Conservation (phyloP, 2,797 vertebrate species). For the Phalanger gymnotis region DNA sequence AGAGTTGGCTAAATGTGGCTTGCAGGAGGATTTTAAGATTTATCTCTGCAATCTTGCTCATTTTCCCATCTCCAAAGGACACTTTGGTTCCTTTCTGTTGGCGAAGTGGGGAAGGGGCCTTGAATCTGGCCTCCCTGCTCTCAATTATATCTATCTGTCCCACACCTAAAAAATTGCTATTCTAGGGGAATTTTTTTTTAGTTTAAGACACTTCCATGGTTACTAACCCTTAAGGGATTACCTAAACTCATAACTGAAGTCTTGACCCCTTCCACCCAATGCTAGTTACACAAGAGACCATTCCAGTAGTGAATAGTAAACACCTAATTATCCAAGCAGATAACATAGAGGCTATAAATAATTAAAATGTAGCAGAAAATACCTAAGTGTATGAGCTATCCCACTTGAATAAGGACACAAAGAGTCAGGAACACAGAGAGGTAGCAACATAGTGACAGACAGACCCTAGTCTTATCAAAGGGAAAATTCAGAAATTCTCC, state of each 20-base stretch:
- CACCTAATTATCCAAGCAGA: neutral
- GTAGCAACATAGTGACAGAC: neutral
- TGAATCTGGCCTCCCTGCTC: neutral
- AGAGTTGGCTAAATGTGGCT: neutral
- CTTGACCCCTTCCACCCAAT: neutral
- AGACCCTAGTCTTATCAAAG: neutral
- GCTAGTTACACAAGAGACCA: neutral
- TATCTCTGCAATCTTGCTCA: neutral
- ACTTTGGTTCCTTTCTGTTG: neutral
- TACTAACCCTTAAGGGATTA: neutral
- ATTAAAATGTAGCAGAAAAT: neutral
- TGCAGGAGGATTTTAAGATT: neutral
- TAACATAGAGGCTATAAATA: neutral
- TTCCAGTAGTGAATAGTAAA: neutral
- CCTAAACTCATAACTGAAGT: neutral
- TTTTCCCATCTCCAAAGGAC: neutral
- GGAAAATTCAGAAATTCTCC: neutral
- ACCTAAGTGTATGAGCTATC: neutral
- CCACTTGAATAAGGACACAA: neutral
- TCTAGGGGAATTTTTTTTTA: neutral
- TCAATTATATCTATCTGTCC: neutral
- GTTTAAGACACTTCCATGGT: neutral
- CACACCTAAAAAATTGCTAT: neutral
- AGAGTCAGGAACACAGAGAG: neutral
- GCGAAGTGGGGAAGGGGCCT: neutral